Percentiles rank a stretch among this genome's conserved stretches.
Conservation (phyloP, 2,797 vertebrate genomes). For the Lindbergichthys nudifrons region DNA sequence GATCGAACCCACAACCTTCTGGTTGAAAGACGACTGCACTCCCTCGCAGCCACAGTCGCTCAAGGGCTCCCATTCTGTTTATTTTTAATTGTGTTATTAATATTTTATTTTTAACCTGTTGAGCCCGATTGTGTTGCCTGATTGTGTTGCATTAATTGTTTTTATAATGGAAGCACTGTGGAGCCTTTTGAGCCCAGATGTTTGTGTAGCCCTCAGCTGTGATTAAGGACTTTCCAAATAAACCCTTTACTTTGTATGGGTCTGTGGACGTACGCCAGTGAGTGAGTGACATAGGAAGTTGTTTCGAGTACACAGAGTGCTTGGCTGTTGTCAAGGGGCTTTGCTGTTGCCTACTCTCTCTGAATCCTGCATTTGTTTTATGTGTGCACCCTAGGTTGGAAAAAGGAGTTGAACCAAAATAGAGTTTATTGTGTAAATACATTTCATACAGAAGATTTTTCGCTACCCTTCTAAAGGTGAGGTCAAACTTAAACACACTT, state of each 20-base stretch:
- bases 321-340: constrained; percentile 44
- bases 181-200: constrained; percentile 59
- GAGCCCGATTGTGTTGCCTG: constrained; percentile 10
- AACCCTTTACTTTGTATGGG: constrained; percentile 48
- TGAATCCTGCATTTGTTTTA: constrained; percentile 9
- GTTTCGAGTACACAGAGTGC: constrained; percentile 47
- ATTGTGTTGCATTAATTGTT: constrained; percentile 54
- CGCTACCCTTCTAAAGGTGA: background rate
- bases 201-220: constrained; percentile 61
- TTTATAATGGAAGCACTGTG: constrained; percentile 38
- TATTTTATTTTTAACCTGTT: constrained; percentile 47
- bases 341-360: constrained; percentile 29
- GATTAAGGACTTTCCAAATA: constrained; percentile 69
- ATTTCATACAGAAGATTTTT: constrained; percentile 1
- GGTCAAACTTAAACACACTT: background rate
- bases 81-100: constrained; percentile 43
- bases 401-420: background rate
- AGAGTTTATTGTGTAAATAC: background rate
- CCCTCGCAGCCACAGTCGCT: too few species aligned
- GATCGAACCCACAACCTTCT: too few species aligned
- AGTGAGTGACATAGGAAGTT: constrained; percentile 66
- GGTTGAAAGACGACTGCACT: too few species aligned
- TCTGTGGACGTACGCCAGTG: constrained; percentile 51
- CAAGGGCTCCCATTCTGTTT: constrained; percentile 18
- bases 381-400: constrained; percentile 1